Conservation (phyloP, 2,797 vertebrate genomes). For the Gymnothorax javanicus region DNA sequence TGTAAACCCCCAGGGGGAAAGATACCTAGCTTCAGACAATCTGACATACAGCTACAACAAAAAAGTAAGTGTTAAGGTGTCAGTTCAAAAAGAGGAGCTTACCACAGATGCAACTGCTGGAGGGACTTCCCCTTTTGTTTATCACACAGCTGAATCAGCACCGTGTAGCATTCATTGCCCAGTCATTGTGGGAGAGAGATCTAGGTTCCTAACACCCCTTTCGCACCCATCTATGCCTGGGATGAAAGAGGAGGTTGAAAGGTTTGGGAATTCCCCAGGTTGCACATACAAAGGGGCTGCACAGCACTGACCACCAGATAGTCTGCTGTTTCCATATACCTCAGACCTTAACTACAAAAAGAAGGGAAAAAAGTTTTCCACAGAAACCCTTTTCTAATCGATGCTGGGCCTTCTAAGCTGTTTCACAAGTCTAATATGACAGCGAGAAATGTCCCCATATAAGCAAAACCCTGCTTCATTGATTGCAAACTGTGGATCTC, state of each 20-base stretch:
- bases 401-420: conserved; percentile 45
- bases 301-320: conserved; percentile 25
- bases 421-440: conserved; percentile 48
- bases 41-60: too few species aligned
- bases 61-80: conserved; percentile 20
- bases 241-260: conserved; percentile 19
- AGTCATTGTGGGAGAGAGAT: conserved; percentile 54
- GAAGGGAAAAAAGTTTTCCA: conserved; percentile 45
- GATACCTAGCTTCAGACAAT: background rate
- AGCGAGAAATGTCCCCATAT: conserved; percentile 49
- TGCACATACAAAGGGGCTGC: background rate
- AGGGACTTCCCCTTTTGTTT: conserved; percentile 25
- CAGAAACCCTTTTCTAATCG: conserved; percentile 49
- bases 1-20: conserved; percentile 15
- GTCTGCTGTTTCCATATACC: conserved; percentile 31
- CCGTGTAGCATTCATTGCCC: conserved; percentile 30
- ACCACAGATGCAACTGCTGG: background rate
- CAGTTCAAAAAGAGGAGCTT: background rate
- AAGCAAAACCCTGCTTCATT: conserved; percentile 13
- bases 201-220: conserved; percentile 54
- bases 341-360: conserved; percentile 9
- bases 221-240: conserved; percentile 30
- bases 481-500: conserved; percentile 16
- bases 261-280: conserved; percentile 8
- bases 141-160: background rate